phyloP scores from a whole-genome alignment of 2,888 invertebrate genomes.

The Gymnoscelis rufifasciata region DNA sequence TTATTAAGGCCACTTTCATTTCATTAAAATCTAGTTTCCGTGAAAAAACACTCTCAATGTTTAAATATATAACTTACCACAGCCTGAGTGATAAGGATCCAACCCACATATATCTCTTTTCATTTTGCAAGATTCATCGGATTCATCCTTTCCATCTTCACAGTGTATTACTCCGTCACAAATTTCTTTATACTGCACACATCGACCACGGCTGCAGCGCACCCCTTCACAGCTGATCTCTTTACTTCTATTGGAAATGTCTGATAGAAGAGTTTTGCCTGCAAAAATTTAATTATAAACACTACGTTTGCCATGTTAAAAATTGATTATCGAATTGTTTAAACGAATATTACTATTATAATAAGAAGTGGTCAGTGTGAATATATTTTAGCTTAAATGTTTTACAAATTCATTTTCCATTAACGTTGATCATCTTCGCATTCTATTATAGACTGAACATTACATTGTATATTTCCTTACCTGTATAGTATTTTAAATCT shows the following conservation, averaged over 20 bases:
- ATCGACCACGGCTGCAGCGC: constrained; percentile 84
- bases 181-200: constrained; percentile 77
- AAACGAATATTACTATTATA: too few species aligned
- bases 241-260: constrained; percentile 6
- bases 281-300: background rate
- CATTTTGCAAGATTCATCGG: constrained; percentile 59
- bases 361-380: too few species aligned
- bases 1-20: too few species aligned
- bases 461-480: constrained; percentile 49
- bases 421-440: too few species aligned
- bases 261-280: constrained; percentile 14
- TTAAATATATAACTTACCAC: constrained; percentile 41
- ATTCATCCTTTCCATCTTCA: constrained; percentile 84
- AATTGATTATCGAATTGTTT: too few species aligned
- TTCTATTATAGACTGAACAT: too few species aligned
- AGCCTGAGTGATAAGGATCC: constrained; percentile 55
- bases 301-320: too few species aligned
- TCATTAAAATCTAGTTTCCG: too few species aligned
- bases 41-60: too few species aligned
- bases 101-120: constrained; percentile 45
- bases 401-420: too few species aligned
- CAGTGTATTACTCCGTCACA: constrained; percentile 86
- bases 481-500: constrained; percentile 68
- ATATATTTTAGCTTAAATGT: too few species aligned
- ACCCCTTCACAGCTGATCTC: constrained; percentile 75